Percentiles rank a stretch among this genome's conserved stretches.
These are phyloP conservation scores for Echinometra lucunter DNA, from an alignment of 53 echinoderm and acorn worm species.

Conservation along the genomic window DNA sequence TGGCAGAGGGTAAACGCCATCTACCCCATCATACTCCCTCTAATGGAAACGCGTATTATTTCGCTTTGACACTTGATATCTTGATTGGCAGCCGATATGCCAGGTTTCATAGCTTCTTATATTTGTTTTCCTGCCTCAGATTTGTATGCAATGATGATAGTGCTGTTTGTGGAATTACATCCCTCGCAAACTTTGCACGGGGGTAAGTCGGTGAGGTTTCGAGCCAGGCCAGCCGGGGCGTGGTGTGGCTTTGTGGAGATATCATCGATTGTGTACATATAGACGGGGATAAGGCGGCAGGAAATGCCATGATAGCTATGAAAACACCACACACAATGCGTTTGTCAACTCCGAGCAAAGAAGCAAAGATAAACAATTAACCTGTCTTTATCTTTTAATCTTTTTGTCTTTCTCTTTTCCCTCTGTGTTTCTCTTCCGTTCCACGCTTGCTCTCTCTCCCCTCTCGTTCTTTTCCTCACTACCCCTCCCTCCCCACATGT, in stretches of 20 bases:
- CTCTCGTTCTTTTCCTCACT: background rate
- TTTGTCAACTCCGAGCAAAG: slow-evolving; percentile 40
- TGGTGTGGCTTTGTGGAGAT: slow-evolving; percentile 53
- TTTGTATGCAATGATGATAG: slow-evolving; percentile 25
- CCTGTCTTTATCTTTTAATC: slow-evolving; percentile 20
- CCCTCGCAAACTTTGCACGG: slow-evolving; percentile 25
- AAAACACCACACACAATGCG: slow-evolving; percentile 60
- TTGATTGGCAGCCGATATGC: slow-evolving; percentile 59
- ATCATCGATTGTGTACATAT: slow-evolving; percentile 68
- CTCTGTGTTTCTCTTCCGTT: background rate
- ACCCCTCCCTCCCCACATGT: background rate
- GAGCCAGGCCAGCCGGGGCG: background rate
- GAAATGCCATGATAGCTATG: slow-evolving; percentile 69
- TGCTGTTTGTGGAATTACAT: slow-evolving; percentile 51
- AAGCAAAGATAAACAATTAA: slow-evolving; percentile 44
- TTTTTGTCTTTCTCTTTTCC: background rate
- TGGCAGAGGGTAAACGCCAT: background rate
- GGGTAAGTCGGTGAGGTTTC: background rate
- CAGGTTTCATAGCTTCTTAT: slow-evolving; percentile 48
- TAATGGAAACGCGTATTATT: background rate
- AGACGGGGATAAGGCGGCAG: slow-evolving; percentile 50
- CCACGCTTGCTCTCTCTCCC: background rate
- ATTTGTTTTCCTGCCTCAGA: slow-evolving; percentile 49
- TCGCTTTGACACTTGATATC: slow-evolving; percentile 45
- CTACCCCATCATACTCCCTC: background rate